These are phyloP conservation scores for Neolamprologus modestus DNA, from an alignment of 2,113 vertebrate species.

Conservation along the genomic window DNA sequence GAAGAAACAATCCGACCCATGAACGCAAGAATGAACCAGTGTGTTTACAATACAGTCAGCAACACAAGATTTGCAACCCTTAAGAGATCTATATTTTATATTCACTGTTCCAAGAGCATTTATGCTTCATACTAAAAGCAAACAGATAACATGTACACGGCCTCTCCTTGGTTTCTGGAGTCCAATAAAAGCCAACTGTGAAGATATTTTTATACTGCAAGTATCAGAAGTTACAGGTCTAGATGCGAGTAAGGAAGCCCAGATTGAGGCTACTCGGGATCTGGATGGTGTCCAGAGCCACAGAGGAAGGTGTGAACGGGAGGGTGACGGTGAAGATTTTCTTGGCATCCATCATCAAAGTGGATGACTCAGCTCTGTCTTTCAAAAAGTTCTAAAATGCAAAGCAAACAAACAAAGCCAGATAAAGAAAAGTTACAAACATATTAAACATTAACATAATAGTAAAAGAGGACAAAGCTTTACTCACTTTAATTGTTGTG, in stretches of 20 bases:
- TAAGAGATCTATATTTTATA: not conserved
- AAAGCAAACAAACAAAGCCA: not conserved
- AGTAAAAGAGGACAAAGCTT: not conserved
- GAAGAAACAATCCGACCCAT: not conserved
- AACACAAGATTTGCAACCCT: not conserved
- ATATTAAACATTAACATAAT: not conserved
- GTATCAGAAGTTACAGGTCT: not conserved
- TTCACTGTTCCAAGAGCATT: not conserved
- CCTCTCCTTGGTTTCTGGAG: not conserved
- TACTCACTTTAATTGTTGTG: slow-evolving; percentile 83
- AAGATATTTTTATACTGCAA: not conserved
- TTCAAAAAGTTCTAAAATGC: slow-evolving; percentile 78
- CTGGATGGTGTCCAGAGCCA: slow-evolving; percentile 91
- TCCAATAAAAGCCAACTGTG: not conserved
- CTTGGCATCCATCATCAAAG: slow-evolving; percentile 92
- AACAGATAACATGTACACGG: not conserved
- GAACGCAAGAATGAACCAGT: not conserved
- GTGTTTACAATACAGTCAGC: not conserved
- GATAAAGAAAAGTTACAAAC: not conserved
- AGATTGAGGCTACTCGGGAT: slow-evolving; percentile 88
- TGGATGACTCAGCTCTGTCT: slow-evolving; percentile 83
- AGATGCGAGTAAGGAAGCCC: slow-evolving; percentile 86
- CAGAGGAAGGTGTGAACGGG: slow-evolving; percentile 84
- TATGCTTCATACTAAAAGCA: not conserved
- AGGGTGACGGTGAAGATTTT: slow-evolving; percentile 87